Percentiles rank a stretch among this genome's conserved stretches.
Conservation (phyloP, 2,888 invertebrate species). For the Syrista parreyssii region DNA sequence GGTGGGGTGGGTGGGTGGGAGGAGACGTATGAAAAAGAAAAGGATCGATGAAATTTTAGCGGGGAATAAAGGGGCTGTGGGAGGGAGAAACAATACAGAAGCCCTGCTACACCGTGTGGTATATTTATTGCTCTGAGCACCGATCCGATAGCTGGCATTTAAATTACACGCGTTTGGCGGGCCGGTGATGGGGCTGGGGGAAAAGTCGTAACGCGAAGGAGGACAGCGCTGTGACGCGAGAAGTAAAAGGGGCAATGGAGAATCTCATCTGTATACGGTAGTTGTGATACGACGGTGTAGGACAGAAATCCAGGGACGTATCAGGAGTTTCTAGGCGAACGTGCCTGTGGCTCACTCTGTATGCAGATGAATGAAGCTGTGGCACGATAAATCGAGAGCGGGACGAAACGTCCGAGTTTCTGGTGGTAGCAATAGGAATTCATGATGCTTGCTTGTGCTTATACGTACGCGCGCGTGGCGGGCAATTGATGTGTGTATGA, state of each 20-base stretch:
- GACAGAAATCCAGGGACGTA: not conserved
- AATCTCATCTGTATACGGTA: not conserved
- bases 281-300: not conserved
- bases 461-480: too few species aligned
- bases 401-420: too few species aligned
- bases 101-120: slow-evolving; percentile 9
- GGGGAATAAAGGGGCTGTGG: slow-evolving; percentile 17
- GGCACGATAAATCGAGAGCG: too few species aligned
- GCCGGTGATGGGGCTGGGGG: slow-evolving; percentile 13
- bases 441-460: too few species aligned
- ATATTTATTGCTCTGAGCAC: not conserved
- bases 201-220: not conserved
- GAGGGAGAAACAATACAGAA: slow-evolving; percentile 27
- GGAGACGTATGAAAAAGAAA: not conserved
- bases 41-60: slow-evolving; percentile 17
- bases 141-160: slow-evolving; percentile 30
- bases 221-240: not conserved
- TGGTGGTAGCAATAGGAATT: too few species aligned
- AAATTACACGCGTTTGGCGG: slow-evolving; percentile 28
- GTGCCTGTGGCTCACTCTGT: too few species aligned
- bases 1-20: not conserved
- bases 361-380: too few species aligned
- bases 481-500: too few species aligned
- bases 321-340: not conserved
- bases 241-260: not conserved